phyloP scores from a whole-genome alignment of 2,113 vertebrate genomes.

The Pluvialis apricaria region DNA sequence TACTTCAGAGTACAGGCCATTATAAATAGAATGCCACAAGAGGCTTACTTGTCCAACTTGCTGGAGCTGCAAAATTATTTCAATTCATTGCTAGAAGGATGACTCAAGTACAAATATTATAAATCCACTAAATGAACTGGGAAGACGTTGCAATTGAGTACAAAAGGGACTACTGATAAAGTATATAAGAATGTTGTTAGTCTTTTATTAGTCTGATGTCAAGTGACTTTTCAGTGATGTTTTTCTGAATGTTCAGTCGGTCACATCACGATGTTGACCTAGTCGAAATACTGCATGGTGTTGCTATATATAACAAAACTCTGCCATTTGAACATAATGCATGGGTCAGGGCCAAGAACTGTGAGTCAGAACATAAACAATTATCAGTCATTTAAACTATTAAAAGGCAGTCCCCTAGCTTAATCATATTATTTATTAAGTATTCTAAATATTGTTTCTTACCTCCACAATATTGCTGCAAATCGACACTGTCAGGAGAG shows the following conservation, averaged over 20 bases:
- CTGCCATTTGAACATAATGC: neutral
- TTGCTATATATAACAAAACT: neutral
- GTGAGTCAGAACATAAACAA: neutral
- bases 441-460: neutral
- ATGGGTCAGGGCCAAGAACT: neutral
- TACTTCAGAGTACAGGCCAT: neutral
- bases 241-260: neutral
- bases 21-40: neutral
- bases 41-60: neutral
- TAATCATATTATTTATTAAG: neutral
- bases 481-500: neutral
- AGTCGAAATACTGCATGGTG: neutral
- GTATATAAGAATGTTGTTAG: neutral
- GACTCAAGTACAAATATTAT: neutral
- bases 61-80: neutral
- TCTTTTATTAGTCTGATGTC: neutral
- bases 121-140: neutral
- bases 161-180: neutral
- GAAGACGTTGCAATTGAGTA: neutral
- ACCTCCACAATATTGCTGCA: neutral
- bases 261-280: neutral
- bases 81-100: neutral
- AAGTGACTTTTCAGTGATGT: neutral
- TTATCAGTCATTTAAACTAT: neutral
- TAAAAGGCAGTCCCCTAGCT: neutral